Base-by-base conservation (phyloP, 2,113 vertebrate species). In the Quiscalus mexicanus region DNA sequence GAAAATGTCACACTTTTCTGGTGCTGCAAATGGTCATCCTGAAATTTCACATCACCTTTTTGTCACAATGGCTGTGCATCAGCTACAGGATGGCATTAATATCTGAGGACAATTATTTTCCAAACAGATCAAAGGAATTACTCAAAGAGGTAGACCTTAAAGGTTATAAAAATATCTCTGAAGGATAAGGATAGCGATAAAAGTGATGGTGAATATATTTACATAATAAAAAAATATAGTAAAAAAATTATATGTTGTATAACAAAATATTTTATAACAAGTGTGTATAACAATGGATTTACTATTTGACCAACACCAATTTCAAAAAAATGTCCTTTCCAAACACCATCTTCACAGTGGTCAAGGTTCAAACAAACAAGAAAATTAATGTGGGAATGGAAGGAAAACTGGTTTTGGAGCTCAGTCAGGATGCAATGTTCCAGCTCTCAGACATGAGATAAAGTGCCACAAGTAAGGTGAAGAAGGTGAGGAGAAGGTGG, bases 311-410 rank as follows among this genome's bases (percentile, higher is more conserved):
- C 12, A 44, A n/a, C 8, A n/a, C 1, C 56, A 60, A 0, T 15
- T 65, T 69, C 16, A n/a, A 12, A 21, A 79, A 79, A 15, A 39
- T 6, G 41, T 59, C 0, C 17, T 49, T 84, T 47, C 5, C 13
- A 60, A 78, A 50, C 8, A 63, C 1, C 15, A 65, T 3, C 17
- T 70, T 80, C 35, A 70, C 4, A 30, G 10, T 0, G 0, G n/a
- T 42, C 47, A 63, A 42, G 18, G 9, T 58, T 49, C 42, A 71
- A 80, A 59, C 9, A 44, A n/a, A 35, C 4, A 44, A 53, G 10
- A 27, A 69, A 89, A 49, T 4, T 53, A 35, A 37, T 33, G 9
- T 17, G 11, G 10, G 5, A 73, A 44, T 74, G 12, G 15, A 82
- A 84, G 27, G 11, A 62, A 55, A 55, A 60, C 11, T 12, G 18